Conservation (phyloP, 2,797 vertebrate genomes). For the Clarias fuscus region DNA sequence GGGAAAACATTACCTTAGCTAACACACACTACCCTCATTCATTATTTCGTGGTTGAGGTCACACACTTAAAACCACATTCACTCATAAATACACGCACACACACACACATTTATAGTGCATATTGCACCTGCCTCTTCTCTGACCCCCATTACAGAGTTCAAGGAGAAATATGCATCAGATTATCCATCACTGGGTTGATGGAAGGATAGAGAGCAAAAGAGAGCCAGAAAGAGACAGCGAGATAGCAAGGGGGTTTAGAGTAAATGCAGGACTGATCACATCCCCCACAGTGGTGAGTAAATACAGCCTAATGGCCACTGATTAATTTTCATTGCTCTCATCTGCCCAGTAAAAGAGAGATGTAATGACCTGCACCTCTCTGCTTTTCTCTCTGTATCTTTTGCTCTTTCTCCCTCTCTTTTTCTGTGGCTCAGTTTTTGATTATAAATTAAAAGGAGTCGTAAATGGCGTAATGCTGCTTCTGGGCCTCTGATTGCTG, state of each 20-base stretch:
- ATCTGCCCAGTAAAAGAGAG: slow-evolving; percentile 91
- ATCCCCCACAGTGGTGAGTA: slow-evolving; percentile 85
- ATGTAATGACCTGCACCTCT: slow-evolving; percentile 88
- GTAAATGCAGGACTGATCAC: slow-evolving; percentile 56
- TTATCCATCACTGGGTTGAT: slow-evolving; percentile 65
- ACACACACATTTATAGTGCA: slow-evolving; percentile 47
- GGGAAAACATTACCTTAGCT: slow-evolving; percentile 7
- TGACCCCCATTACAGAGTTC: slow-evolving; percentile 63
- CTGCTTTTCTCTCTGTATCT: slow-evolving; percentile 48
- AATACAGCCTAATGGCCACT: slow-evolving; percentile 99
- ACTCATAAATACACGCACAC: not conserved
- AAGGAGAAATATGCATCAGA: slow-evolving; percentile 60
- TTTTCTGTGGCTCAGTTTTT: slow-evolving; percentile 83
- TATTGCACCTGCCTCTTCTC: slow-evolving; percentile 63
- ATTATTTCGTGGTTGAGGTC: slow-evolving; percentile 37
- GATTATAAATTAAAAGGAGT: slow-evolving; percentile 95
- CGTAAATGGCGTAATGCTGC: slow-evolving; percentile 93
- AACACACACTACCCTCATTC: slow-evolving; percentile 19
- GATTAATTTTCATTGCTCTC: slow-evolving; percentile 99
- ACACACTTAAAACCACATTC: slow-evolving; percentile 30
- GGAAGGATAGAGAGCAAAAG: slow-evolving; percentile 49
- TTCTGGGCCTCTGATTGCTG: slow-evolving; percentile 97
- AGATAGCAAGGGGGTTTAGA: slow-evolving; percentile 35
- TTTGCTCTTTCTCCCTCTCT: slow-evolving; percentile 57
- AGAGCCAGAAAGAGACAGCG: slow-evolving; percentile 56